Base-by-base conservation (phyloP, 2,113 vertebrate genomes). In the Caretta caretta region DNA sequence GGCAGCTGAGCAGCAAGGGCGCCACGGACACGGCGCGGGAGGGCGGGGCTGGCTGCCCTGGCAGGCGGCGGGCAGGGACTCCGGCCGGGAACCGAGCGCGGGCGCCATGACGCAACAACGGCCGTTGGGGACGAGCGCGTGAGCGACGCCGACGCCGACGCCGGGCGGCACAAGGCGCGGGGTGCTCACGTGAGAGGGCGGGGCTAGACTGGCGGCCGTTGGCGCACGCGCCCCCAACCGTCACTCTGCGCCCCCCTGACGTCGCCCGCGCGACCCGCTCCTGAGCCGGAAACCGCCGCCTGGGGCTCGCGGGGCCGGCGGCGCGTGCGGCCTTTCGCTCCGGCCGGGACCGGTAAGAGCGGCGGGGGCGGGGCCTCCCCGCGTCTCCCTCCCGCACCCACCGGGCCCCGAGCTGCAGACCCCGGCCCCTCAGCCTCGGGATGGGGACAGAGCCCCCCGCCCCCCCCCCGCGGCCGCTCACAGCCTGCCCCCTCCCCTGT, bases 351-450 rank as follows among this genome's bases (percentile, higher is more conserved):
- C 12, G 72, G 29, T 42, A 27, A 51, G 20, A 22, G 35, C 8
- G 6, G 4, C 1, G 22, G 14, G 75, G 46, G 35, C 49, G 87
- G 10, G 25, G 27, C 10, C 1, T 6, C 2, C 42, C 19, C 0
- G 48, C 16, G 6, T 86, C 49, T 12, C 7, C 4, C 4, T 5
- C 2, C 49, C 8, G 13, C 59, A 35, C 0, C 8, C 0, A 35
- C 4, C 78, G 38, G 38, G 31, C 17, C 86, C 91, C 88, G 87
- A 38, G 38, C 48, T 48, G 48, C 48, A 9, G 48, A 48, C 35
- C 35, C 0, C 1, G 20, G 24, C 1, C 2, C 0, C 6, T 38
- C 38, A 0, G 48, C 56, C 48, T 90, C 94, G 91, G 94, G 50
- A 88, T 94, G 42, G 6, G 25, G 10, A 0, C 82, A 24, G 16